Conservation (phyloP, 2,113 vertebrate genomes). For the Fukomys damarensis region DNA sequence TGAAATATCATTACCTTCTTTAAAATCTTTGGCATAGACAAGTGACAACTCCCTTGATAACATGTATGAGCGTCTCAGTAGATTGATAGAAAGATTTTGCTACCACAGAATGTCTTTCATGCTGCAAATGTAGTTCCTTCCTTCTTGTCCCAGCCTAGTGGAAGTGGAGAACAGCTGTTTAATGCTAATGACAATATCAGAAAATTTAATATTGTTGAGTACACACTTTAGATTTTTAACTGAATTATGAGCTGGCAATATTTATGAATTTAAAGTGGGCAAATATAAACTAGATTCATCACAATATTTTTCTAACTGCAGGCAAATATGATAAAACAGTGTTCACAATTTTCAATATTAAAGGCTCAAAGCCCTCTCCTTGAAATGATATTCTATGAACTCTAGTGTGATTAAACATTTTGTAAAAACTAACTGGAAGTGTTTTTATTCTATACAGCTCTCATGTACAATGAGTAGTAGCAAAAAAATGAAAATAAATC, state of each 20-base stretch:
- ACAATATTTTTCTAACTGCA: slow-evolving; percentile 21
- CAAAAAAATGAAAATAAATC: slow-evolving; percentile 27
- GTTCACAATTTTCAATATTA: slow-evolving; percentile 41
- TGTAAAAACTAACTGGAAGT: slow-evolving; percentile 18
- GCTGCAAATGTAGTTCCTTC: background rate
- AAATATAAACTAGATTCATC: slow-evolving; percentile 54
- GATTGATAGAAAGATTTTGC: background rate
- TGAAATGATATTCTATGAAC: slow-evolving; percentile 13
- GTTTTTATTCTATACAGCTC: slow-evolving; percentile 31
- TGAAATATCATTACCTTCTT: slow-evolving; percentile 16
- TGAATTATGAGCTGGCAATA: slow-evolving; percentile 60
- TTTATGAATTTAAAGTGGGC: slow-evolving; percentile 61
- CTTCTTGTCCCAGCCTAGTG: slow-evolving; percentile 21
- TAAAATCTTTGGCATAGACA: slow-evolving; percentile 29
- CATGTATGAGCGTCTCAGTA: background rate
- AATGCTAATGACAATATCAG: slow-evolving; percentile 48
- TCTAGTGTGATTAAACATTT: slow-evolving; percentile 46
- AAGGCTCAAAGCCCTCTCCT: slow-evolving; percentile 12
- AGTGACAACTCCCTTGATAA: slow-evolving; percentile 40
- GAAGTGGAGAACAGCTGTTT: slow-evolving; percentile 45
- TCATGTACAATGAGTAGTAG: background rate
- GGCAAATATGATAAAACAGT: slow-evolving; percentile 35
- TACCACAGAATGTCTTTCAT: background rate
- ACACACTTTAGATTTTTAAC: slow-evolving; percentile 44
- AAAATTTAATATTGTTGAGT: slow-evolving; percentile 57